A percentile compares a stretch with the other conserved stretches of the same genome.
These are phyloP conservation scores for Hepsetus odoe DNA, from an alignment of 2,113 vertebrate genomes.

Conservation along the genomic window DNA sequence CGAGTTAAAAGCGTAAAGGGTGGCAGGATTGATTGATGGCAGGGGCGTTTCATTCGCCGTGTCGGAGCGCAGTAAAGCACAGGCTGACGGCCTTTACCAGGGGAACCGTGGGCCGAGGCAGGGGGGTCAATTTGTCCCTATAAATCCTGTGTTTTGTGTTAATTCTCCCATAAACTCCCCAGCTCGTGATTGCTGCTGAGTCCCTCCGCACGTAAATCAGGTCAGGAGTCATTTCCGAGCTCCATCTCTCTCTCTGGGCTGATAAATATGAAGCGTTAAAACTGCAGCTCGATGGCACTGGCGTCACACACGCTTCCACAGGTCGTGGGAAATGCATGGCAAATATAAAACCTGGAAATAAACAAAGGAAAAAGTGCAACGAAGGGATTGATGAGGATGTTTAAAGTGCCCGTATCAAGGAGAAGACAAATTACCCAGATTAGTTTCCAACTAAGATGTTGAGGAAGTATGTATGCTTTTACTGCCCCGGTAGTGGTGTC, in stretches of 20 bases:
- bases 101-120: slow-evolving; percentile 27
- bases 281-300: slow-evolving; percentile 26
- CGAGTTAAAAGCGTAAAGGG: slow-evolving; percentile 45
- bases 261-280: slow-evolving; percentile 35
- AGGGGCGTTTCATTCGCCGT: slow-evolving; percentile 31
- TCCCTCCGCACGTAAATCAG: slow-evolving; percentile 40
- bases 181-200: slow-evolving; percentile 37
- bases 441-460: too few species aligned
- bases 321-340: slow-evolving; percentile 25
- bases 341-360: not conserved
- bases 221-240: slow-evolving; percentile 28
- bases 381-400: not conserved
- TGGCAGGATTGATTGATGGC: slow-evolving; percentile 39
- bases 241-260: slow-evolving; percentile 35
- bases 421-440: not conserved
- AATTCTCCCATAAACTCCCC: slow-evolving; percentile 56
- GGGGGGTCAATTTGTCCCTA: slow-evolving; percentile 27
- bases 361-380: not conserved
- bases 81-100: slow-evolving; percentile 13
- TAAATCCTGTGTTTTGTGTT: slow-evolving; percentile 56
- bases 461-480: too few species aligned
- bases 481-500: too few species aligned
- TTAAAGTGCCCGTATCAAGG: not conserved
- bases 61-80: slow-evolving; percentile 22
- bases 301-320: not conserved